Conservation (phyloP, 2,888 invertebrate genomes). For the Axea sp. region DNA sequence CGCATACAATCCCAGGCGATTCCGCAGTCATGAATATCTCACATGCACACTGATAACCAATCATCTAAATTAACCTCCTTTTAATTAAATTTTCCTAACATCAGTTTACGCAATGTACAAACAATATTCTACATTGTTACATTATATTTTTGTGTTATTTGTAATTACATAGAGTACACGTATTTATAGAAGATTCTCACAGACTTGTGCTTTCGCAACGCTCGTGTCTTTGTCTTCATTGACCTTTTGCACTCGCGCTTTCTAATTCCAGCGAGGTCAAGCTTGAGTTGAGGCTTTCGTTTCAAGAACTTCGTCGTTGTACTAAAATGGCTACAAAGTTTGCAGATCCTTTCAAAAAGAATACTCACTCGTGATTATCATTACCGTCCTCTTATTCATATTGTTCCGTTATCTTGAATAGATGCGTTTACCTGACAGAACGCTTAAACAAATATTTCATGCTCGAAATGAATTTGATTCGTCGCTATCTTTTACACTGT, state of each 20-base stretch:
- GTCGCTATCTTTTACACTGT: background rate
- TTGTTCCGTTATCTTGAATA: constrained; percentile 3
- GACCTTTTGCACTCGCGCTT: constrained; percentile 33
- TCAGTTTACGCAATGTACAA: constrained; percentile 58
- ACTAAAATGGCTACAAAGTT: constrained; percentile 33
- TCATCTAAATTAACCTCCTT: constrained; percentile 42
- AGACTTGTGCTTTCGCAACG: constrained; percentile 39
- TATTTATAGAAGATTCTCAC: constrained; percentile 55
- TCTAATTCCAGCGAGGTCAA: constrained; percentile 47
- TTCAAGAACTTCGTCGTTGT: constrained; percentile 13
- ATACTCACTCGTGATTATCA: constrained; percentile 12
- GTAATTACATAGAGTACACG: constrained; percentile 58
- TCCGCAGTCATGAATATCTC: constrained; percentile 30
- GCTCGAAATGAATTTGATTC: constrained; percentile 25
- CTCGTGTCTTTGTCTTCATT: constrained; percentile 19
- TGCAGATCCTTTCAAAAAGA: constrained; percentile 23
- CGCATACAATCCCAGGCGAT: constrained; percentile 41
- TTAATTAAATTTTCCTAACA: constrained; percentile 53
- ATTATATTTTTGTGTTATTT: constrained; percentile 38
- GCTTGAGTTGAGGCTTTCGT: constrained; percentile 53
- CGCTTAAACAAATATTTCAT: constrained; percentile 1
- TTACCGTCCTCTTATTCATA: constrained; percentile 25
- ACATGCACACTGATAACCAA: constrained; percentile 56
- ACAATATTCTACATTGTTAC: constrained; percentile 56
- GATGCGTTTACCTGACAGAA: background rate